phyloP scores from a whole-genome alignment of 2,113 vertebrate genomes.

The Gorilla gorilla region DNA sequence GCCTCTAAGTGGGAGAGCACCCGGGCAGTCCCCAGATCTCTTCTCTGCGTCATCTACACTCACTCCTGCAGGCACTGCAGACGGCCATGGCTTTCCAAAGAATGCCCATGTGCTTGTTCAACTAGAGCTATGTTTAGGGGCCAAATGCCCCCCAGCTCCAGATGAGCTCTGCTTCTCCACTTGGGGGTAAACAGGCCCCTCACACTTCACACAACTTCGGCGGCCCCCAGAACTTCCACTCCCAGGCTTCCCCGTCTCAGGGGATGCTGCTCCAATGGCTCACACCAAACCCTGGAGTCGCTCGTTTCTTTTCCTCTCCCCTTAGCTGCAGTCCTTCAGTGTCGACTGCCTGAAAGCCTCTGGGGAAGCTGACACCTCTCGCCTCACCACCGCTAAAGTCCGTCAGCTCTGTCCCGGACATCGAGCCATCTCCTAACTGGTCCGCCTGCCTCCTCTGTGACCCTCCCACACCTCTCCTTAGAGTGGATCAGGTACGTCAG shows the following conservation, averaged over 20 bases:
- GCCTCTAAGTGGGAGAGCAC: rapidly evolving
- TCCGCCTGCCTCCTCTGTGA: background rate
- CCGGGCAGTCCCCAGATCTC: background rate
- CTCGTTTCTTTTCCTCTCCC: background rate
- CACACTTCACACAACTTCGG: background rate
- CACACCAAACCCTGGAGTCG: background rate
- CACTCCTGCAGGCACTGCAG: background rate
- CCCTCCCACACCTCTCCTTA: background rate
- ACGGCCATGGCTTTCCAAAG: background rate
- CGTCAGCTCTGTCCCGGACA: too few species aligned
- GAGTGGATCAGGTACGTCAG: background rate
- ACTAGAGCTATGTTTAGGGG: background rate
- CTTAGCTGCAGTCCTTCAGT: background rate
- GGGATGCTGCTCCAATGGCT: background rate
- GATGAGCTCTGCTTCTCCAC: background rate
- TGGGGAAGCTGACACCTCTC: background rate
- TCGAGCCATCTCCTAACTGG: rapidly evolving
- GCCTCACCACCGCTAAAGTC: background rate
- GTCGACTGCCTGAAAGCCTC: background rate
- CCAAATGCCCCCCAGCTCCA: background rate
- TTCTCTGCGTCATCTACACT: rapidly evolving
- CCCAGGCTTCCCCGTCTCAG: background rate
- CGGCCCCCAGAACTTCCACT: rapidly evolving
- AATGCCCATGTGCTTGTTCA: background rate
- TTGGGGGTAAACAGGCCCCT: background rate